Evolutionary conservation across 1,140 invertebrate species (phyloP).

Genomic region (Drosophila rhopaloa): DNA sequence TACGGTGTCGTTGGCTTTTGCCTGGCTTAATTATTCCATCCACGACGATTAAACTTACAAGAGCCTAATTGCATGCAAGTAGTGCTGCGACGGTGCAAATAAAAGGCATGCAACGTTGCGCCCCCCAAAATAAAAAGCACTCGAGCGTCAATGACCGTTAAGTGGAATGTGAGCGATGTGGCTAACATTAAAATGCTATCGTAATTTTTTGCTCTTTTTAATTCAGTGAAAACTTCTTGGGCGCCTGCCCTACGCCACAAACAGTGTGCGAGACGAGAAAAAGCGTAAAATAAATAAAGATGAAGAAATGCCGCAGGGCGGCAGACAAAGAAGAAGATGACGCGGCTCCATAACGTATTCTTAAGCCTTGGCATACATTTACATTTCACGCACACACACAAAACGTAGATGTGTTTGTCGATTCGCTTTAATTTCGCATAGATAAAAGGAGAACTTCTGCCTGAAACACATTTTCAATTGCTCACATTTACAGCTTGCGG

Average conservation of each 20-base stretch:
- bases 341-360: conserved; percentile 25
- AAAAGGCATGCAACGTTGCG: conserved; percentile 39
- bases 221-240: conserved; percentile 29
- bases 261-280: conserved; percentile 5
- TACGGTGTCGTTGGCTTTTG: background rate
- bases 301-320: conserved; percentile 42
- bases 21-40: conserved; percentile 40
- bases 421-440: conserved; percentile 43
- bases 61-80: conserved; percentile 52
- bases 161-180: conserved; percentile 50
- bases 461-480: conserved; percentile 54
- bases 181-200: conserved; percentile 15
- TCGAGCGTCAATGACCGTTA: conserved; percentile 73
- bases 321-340: conserved; percentile 40
- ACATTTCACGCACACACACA: conserved; percentile 27
- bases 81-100: conserved; percentile 21
- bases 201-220: background rate
- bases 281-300: conserved; percentile 35
- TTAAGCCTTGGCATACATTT: conserved; percentile 41
- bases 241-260: conserved; percentile 11
- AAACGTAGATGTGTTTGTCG: conserved; percentile 22
- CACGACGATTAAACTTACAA: conserved; percentile 53
- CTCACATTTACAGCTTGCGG: conserved; percentile 37
- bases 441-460: conserved; percentile 45
- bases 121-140: conserved; percentile 29